Evolutionary conservation across 2,888 invertebrate genomes (phyloP).

Genomic region (Alloscopus bannaensis): DNA sequence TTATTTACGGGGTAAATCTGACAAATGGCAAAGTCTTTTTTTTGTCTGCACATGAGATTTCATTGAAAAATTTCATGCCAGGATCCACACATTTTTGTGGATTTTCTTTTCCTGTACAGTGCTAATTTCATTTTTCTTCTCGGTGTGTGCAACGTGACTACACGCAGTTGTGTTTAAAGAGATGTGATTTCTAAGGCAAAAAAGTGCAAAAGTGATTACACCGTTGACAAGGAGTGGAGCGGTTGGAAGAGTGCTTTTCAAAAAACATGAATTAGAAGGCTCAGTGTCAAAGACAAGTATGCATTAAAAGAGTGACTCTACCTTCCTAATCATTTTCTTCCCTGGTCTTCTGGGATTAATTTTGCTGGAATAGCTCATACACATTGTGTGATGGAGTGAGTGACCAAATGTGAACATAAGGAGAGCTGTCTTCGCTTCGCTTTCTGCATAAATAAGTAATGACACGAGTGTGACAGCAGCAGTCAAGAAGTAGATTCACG

Average conservation of each 20-base stretch:
- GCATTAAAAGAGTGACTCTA: not conserved
- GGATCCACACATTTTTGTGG: constrained; percentile 4
- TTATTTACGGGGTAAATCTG: constrained; percentile 26
- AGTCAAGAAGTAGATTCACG: constrained; percentile 23
- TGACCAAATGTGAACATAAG: not conserved
- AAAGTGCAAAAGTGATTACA: no score
- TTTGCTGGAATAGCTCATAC: not conserved
- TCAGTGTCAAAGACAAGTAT: no score
- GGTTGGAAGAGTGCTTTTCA: no score
- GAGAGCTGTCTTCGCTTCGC: not conserved
- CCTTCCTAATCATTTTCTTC: not conserved
- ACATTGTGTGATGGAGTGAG: not conserved
- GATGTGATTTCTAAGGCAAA: no score
- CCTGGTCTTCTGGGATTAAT: not conserved
- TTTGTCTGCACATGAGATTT: constrained; percentile 2
- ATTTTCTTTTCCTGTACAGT: not conserved
- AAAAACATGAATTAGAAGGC: no score
- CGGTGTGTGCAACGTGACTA: not conserved
- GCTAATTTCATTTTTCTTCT: not conserved
- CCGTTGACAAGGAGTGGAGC: no score
- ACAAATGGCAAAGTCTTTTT: constrained; percentile 26
- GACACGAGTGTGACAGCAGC: constrained; percentile 27
- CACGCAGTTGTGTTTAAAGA: not conserved
- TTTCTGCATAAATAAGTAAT: constrained; percentile 37
- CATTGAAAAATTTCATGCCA: not conserved